phyloP scores from a whole-genome alignment of 2,113 vertebrate species.

The Lichenostomus cassidix region DNA sequence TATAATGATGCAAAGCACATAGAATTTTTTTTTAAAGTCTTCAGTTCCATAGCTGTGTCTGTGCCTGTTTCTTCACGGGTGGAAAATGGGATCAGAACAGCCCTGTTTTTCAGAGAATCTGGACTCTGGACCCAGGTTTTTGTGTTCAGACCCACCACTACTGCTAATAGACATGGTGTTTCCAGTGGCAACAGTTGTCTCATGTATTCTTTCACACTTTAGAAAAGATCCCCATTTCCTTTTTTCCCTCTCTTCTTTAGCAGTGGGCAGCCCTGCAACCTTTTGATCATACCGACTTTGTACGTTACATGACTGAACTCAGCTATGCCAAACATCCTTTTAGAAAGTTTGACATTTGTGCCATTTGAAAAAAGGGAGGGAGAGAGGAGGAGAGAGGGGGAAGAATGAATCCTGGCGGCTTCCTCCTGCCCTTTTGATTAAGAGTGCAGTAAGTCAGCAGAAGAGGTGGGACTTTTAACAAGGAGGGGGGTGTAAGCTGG shows the following conservation, averaged over 20 bases:
- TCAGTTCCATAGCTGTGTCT: background rate
- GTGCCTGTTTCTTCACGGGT: background rate
- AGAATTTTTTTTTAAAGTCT: background rate
- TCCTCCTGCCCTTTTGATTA: slow-evolving; percentile 82
- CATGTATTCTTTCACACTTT: slow-evolving; percentile 70
- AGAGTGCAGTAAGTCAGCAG: slow-evolving; percentile 75
- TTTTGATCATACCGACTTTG: slow-evolving; percentile 80
- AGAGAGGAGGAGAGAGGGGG: slow-evolving; percentile 54
- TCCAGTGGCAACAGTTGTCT: slow-evolving; percentile 57
- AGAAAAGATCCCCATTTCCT: slow-evolving; percentile 69
- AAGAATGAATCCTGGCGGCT: slow-evolving; percentile 74
- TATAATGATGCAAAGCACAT: background rate
- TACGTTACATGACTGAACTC: slow-evolving; percentile 76
- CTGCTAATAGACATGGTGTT: slow-evolving; percentile 47
- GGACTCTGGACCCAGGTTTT: background rate
- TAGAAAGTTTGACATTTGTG: slow-evolving; percentile 79
- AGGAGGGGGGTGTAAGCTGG: slow-evolving; percentile 54
- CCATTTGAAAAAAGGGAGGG: slow-evolving; percentile 70
- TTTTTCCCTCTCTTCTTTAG: slow-evolving; percentile 66
- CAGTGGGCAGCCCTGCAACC: slow-evolving; percentile 77
- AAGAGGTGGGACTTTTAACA: slow-evolving; percentile 74
- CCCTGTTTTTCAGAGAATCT: background rate
- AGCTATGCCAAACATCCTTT: slow-evolving; percentile 78
- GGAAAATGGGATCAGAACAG: background rate
- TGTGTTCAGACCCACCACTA: slow-evolving; percentile 7